Base-by-base conservation (phyloP, 2,797 vertebrate species). In the Saguinus oedipus region DNA sequence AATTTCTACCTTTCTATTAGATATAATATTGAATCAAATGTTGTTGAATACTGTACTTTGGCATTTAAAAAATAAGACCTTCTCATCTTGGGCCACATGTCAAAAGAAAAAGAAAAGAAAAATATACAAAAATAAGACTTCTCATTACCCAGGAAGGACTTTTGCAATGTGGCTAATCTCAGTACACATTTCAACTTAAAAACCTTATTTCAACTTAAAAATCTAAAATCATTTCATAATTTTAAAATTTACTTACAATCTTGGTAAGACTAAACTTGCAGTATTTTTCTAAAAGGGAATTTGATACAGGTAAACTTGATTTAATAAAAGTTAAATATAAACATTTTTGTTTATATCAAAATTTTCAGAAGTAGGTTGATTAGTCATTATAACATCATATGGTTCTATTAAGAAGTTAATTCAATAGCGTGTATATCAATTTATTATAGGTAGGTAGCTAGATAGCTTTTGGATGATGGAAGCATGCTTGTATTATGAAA, bases 281-380 rank as follows among this genome's bases (percentile, higher is more conserved):
- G 30, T 88, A 88, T 76, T 96, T 93, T 95, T 96, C 61, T 95
- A 50, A 93, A 96, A 94, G 70, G 81, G 85, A 93, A 84, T 88
- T 92, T 94, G 39, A 68, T 85, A 59, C 50, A 83, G 57, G n/a
- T 68, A 78, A 96, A 59, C 84, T 70, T 57, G 22, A 94, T 95
- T 93, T 96, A 93, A 90, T 90, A 61, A 93, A 95, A 95, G 33
- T 68, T 5, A 92, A 90, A 88, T 93, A 68, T 78, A 91, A 90
- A 94, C n/a, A 72, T 68, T 96, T 95, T 90, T 92, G 79, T 92
- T 94, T 96, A 95, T 27, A 96, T 36, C 27, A 88, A 68, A 95
- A 90, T 92, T 61, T 80, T 81, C 57, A 90, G 70, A 94, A 90
- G 44, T 75, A 90, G 42, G 42, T 48, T 86, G 7, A 42, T 81